Evolutionary conservation across 2,113 vertebrate species (phyloP).

Genomic region (Pygathrix nemaeus): DNA sequence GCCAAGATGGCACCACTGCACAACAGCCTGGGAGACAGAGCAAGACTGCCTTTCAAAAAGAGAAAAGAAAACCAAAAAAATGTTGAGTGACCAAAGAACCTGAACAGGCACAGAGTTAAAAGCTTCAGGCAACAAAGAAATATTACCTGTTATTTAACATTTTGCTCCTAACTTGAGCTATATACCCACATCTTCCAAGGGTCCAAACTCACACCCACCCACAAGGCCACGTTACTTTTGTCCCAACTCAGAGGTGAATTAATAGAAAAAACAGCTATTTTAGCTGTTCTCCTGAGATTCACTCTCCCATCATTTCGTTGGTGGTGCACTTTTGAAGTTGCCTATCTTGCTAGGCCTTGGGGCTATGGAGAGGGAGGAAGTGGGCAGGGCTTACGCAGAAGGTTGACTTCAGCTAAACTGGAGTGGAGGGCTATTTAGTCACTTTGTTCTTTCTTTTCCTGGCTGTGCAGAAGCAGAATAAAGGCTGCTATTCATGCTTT

Average conservation of each 20-base stretch:
- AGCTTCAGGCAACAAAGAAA: too few species aligned
- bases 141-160: too few species aligned
- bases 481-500: neutral
- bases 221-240: neutral
- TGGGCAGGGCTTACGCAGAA: rapidly evolving
- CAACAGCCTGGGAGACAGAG: too few species aligned
- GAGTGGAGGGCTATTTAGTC: too few species aligned
- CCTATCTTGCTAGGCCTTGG: too few species aligned
- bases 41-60: too few species aligned
- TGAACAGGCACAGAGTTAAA: too few species aligned
- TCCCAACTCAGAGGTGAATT: neutral
- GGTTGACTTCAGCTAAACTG: rapidly evolving
- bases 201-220: rapidly evolving
- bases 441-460: neutral
- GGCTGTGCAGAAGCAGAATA: too few species aligned
- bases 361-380: neutral
- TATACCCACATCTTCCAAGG: neutral
- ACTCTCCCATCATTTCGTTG: rapidly evolving
- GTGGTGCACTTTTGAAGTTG: rapidly evolving
- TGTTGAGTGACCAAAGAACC: too few species aligned
- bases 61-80: too few species aligned
- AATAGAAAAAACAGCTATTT: neutral
- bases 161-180: too few species aligned
- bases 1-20: too few species aligned
- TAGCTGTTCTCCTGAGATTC: rapidly evolving